Conservation (phyloP, 2,113 vertebrate genomes). For the Lynx canadensis region DNA sequence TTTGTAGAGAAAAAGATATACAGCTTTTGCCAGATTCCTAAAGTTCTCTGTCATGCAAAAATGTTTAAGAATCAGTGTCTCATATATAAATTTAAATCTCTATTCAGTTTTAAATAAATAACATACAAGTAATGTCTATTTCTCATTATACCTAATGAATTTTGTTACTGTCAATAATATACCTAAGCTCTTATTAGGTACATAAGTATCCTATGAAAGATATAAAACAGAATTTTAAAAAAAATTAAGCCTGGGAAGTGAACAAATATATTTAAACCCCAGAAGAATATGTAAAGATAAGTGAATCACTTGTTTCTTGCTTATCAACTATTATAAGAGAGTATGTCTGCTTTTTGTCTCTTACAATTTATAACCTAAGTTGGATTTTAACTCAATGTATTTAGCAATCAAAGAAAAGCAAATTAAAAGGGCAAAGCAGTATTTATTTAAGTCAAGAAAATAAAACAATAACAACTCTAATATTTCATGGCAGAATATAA, state of each 20-base stretch:
- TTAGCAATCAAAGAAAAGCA: constrained; percentile 8
- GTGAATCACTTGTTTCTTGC: neutral
- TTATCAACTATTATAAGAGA: neutral
- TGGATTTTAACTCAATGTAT: neutral
- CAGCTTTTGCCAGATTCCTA: neutral
- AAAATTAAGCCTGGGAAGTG: neutral
- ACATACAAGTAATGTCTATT: neutral
- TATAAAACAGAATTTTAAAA: neutral
- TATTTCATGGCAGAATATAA: neutral
- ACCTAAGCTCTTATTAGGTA: neutral
- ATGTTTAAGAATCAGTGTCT: neutral
- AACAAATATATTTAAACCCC: neutral
- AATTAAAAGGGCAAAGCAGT: neutral
- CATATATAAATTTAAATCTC: neutral
- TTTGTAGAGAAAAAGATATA: neutral
- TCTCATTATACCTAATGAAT: neutral
- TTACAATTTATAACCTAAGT: neutral
- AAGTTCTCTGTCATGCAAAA: neutral
- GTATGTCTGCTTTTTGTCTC: neutral
- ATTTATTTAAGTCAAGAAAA: neutral
- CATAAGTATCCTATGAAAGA: neutral
- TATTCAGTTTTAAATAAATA: neutral
- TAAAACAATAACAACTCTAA: neutral
- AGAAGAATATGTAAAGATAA: neutral
- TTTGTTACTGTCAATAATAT: neutral